Percentiles rank a stretch among this genome's conserved stretches.
Conservation (phyloP, 2,888 invertebrate genomes). For the Tinea trinotella region DNA sequence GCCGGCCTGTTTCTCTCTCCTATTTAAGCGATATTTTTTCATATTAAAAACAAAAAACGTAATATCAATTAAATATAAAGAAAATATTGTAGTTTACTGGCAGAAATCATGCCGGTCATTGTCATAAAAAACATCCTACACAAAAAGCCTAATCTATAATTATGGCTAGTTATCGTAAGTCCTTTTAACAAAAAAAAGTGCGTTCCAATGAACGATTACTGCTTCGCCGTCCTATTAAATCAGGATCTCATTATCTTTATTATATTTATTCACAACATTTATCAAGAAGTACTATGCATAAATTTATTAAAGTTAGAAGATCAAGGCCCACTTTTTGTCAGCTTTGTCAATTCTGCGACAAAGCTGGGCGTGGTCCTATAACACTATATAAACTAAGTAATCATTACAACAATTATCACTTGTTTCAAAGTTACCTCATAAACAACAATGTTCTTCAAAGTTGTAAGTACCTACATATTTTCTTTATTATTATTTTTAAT, state of each 20-base stretch:
- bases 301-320: slow-evolving; percentile 51
- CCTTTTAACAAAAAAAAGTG: background rate
- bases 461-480: slow-evolving; percentile 51
- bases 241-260: slow-evolving; percentile 1
- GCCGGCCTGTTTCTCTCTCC: too few relatives aligned
- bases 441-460: slow-evolving; percentile 58
- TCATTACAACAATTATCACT: slow-evolving; percentile 44
- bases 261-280: slow-evolving; percentile 19
- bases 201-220: background rate
- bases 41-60: too few relatives aligned
- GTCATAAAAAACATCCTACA: too few relatives aligned
- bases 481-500: too few relatives aligned
- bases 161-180: too few relatives aligned
- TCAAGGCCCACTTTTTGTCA: slow-evolving; percentile 65
- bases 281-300: slow-evolving; percentile 33
- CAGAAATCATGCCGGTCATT: too few relatives aligned
- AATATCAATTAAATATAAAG: too few relatives aligned
- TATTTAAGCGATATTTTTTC: too few relatives aligned
- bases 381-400: slow-evolving; percentile 50
- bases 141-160: background rate
- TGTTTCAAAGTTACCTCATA: slow-evolving; percentile 46
- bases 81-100: too few relatives aligned
- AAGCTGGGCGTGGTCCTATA: slow-evolving; percentile 48
- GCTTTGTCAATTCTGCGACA: slow-evolving; percentile 32
- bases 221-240: background rate